A percentile compares a stretch with the other conserved stretches of the same genome.
phyloP scores from a whole-genome alignment of 1,140 invertebrate genomes.

The Heliconius melpomene region DNA sequence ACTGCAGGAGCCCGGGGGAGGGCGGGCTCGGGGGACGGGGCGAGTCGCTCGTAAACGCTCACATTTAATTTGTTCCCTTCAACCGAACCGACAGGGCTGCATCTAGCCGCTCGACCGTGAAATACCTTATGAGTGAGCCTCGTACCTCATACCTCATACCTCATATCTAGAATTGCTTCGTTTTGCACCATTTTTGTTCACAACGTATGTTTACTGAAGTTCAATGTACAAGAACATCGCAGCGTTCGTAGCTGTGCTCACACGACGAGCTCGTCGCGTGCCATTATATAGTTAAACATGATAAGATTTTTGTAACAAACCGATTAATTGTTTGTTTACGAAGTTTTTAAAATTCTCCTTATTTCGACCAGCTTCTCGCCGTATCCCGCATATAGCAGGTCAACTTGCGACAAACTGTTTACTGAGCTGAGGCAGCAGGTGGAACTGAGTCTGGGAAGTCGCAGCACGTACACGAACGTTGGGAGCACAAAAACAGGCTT shows the following conservation, averaged over 20 bases:
- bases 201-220: conserved; percentile 3
- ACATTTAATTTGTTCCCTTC: conserved; percentile 38
- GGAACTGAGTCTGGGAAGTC: not conserved
- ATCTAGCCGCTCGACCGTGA: conserved; percentile 19
- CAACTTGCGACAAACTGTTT: not conserved
- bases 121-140: conserved; percentile 22
- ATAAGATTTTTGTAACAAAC: too few species aligned
- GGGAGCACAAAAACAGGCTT: conserved; percentile 37
- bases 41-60: conserved; percentile 34
- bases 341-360: too few species aligned
- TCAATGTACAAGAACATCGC: not conserved
- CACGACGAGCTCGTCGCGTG: too few species aligned
- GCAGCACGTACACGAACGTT: conserved; percentile 34
- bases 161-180: not conserved
- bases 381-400: too few species aligned
- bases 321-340: too few species aligned
- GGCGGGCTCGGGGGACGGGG: not conserved
- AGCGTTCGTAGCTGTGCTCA: not conserved
- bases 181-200: conserved; percentile 1
- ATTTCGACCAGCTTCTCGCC: too few species aligned
- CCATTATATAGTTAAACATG: too few species aligned
- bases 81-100: conserved; percentile 25
- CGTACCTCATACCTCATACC: not conserved
- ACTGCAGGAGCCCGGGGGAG: not conserved
- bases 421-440: not conserved